These are phyloP conservation scores for Pantherophis alleghaniensis DNA, from an alignment of 2,797 vertebrate genomes.

Conservation along the genomic window DNA sequence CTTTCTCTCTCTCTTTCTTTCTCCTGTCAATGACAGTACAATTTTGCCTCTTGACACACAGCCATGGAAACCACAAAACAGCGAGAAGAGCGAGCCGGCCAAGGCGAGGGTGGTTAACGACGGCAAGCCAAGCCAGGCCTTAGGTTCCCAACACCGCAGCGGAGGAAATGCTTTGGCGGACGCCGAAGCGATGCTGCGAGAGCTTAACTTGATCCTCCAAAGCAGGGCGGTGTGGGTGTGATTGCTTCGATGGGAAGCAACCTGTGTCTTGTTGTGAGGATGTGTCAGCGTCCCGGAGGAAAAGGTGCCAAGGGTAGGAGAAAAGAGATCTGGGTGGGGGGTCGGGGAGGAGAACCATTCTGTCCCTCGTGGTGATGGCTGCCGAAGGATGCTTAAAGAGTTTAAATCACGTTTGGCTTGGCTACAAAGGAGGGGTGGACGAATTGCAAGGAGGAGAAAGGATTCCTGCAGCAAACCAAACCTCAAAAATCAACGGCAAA, in stretches of 20 bases:
- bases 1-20: not conserved
- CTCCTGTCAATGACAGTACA: slow-evolving; percentile 19
- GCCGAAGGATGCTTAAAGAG: not conserved
- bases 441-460: too few relatives aligned
- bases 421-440: too few relatives aligned
- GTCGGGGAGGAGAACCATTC: too few relatives aligned
- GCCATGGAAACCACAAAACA: slow-evolving; percentile 17
- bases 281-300: not conserved
- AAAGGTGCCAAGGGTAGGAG: not conserved
- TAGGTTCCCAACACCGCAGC: not conserved
- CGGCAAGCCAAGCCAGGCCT: not conserved
- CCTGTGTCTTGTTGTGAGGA: not conserved
- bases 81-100: not conserved
- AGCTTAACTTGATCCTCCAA: not conserved
- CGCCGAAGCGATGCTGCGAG: not conserved
- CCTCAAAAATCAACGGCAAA: not conserved
- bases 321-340: not conserved
- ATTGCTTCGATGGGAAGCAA: not conserved
- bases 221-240: not conserved
- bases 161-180: not conserved
- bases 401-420: too few relatives aligned
- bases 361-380: not conserved
- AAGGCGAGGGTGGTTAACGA: not conserved
- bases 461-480: not conserved
- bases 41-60: not conserved